A percentile compares a stretch with the other conserved stretches of the same genome.
Evolutionary conservation across 2,888 invertebrate genomes (phyloP).

Genomic region (Cyrtodaria siliqua): DNA sequence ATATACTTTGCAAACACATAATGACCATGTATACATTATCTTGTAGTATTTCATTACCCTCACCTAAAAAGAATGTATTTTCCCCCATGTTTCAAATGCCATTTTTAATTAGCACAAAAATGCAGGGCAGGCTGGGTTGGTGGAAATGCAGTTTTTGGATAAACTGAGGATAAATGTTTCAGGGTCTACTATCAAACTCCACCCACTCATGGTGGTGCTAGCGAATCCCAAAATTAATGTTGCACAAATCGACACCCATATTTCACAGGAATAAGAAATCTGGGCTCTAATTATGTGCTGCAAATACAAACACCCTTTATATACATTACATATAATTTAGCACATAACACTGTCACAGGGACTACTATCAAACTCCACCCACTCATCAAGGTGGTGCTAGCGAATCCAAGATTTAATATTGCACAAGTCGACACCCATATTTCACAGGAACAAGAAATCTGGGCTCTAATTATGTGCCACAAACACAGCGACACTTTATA

Average conservation of each 20-base stretch:
- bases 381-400: constrained; percentile 63
- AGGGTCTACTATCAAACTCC: constrained; percentile 82
- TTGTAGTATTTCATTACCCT: too few species aligned
- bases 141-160: too few species aligned
- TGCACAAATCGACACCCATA: constrained; percentile 65
- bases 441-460: constrained; percentile 7
- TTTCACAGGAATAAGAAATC: constrained; percentile 11
- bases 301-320: neutral
- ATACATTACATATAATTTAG: too few species aligned
- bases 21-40: too few species aligned
- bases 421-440: constrained; percentile 55
- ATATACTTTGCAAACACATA: too few species aligned
- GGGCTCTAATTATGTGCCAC: constrained; percentile 61
- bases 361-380: constrained; percentile 82
- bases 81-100: too few species aligned
- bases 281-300: constrained; percentile 58
- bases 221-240: constrained; percentile 62
- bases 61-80: too few species aligned
- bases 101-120: too few species aligned
- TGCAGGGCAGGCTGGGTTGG: too few species aligned
- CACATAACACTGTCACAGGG: constrained; percentile 74
- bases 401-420: constrained; percentile 50
- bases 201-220: constrained; percentile 68
- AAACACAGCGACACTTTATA: too few species aligned
- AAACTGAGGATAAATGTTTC: too few species aligned